phyloP scores from a whole-genome alignment of 1,140 invertebrate genomes.

The Apis florea region DNA sequence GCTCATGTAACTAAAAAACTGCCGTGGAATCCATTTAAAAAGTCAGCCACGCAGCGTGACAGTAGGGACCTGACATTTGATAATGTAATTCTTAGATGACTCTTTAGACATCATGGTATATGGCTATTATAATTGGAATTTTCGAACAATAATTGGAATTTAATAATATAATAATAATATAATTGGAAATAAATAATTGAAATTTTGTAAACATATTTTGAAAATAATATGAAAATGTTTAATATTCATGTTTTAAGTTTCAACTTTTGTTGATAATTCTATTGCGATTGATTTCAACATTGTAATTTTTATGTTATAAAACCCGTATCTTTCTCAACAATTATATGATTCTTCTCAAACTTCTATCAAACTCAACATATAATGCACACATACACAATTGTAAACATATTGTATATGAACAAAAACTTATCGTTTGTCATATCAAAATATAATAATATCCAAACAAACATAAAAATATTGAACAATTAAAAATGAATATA shows the following conservation, averaged over 20 bases:
- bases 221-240: not conserved
- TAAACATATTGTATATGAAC: not conserved
- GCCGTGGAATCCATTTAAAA: constrained; percentile 86
- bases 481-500: not conserved
- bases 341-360: no score
- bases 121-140: not conserved
- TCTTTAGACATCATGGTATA: not conserved
- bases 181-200: not conserved
- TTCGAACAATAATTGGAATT: no score
- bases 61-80: constrained; percentile 82
- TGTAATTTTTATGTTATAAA: no score
- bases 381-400: no score
- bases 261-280: no score
- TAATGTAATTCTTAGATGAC: constrained; percentile 83
- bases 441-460: not conserved
- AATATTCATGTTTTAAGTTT: no score
- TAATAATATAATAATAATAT: no score
- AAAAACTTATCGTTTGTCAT: not conserved
- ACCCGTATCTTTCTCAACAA: no score
- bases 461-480: not conserved
- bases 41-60: constrained; percentile 80
- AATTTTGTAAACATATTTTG: no score
- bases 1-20: constrained; percentile 81
- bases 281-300: no score
- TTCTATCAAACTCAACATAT: not conserved